These are phyloP conservation scores for Bombus vancouverensis DNA, from an alignment of 1,140 invertebrate genomes.

Conservation along the genomic window DNA sequence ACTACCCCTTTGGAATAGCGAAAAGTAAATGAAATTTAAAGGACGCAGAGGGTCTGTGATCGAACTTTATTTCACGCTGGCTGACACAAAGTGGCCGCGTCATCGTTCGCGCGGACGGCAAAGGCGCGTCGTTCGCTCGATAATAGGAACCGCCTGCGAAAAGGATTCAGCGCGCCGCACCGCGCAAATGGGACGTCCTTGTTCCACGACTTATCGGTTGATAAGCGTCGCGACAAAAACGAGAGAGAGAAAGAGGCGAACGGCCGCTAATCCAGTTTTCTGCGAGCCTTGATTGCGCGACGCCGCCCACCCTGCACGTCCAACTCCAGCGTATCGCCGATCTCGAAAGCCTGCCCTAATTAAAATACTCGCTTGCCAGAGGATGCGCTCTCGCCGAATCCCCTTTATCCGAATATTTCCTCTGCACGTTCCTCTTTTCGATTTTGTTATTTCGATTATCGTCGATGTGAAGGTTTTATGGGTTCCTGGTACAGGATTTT, in stretches of 20 bases:
- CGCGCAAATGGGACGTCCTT: conserved; percentile 48
- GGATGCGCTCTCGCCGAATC: not conserved
- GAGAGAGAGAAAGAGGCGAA: conserved; percentile 10
- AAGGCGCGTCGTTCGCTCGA: conserved; percentile 19
- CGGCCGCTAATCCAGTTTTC: conserved; percentile 52
- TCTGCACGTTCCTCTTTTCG: not conserved
- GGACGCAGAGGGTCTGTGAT: not conserved
- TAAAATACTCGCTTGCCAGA: conserved; percentile 42
- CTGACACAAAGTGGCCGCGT: conserved; percentile 26
- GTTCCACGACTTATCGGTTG: conserved; percentile 50
- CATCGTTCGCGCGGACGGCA: conserved; percentile 9
- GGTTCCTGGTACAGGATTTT: not conserved
- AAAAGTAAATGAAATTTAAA: not conserved
- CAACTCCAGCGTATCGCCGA: conserved; percentile 28
- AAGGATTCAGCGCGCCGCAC: conserved; percentile 15
- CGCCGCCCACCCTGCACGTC: not conserved
- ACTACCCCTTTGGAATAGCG: not conserved
- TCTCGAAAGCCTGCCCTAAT: conserved; percentile 52
- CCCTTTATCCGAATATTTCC: conserved; percentile 35
- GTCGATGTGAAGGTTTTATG: not conserved
- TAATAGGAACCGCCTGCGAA: conserved; percentile 30
- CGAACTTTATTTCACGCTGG: conserved; percentile 26
- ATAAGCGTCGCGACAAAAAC: conserved; percentile 49
- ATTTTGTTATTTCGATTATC: conserved; percentile 31
- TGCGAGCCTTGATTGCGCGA: conserved; percentile 39